These are phyloP conservation scores for Drosophila equinoxialis DNA, from an alignment of 1,140 invertebrate species.

Conservation along the genomic window DNA sequence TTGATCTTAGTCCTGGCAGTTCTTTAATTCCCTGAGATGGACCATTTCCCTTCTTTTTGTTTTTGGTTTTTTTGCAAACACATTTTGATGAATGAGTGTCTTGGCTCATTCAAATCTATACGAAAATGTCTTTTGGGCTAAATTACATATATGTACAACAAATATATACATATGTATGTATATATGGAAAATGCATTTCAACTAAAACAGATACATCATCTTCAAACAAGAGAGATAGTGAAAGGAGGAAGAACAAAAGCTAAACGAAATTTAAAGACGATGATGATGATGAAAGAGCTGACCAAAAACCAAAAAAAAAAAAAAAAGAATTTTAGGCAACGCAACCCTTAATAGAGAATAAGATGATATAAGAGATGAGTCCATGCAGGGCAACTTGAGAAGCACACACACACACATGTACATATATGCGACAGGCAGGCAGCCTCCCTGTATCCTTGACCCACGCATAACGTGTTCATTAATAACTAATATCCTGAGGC, in stretches of 20 bases:
- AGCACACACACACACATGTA: slow-evolving; percentile 17
- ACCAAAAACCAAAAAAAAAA: slow-evolving; percentile 6
- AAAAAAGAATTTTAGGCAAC: slow-evolving; percentile 2
- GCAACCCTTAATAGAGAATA: slow-evolving; percentile 56
- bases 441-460: slow-evolving; percentile 26
- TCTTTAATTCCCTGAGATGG: slow-evolving; percentile 5
- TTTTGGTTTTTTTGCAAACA: slow-evolving; percentile 27
- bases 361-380: slow-evolving; percentile 24
- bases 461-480: slow-evolving; percentile 62
- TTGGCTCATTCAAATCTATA: slow-evolving; percentile 33
- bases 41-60: slow-evolving; percentile 15
- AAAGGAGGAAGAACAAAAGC: slow-evolving; percentile 5
- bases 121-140: slow-evolving; percentile 42
- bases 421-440: background rate
- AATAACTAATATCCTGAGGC: slow-evolving; percentile 78
- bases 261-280: slow-evolving; percentile 41
- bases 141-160: slow-evolving; percentile 51
- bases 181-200: slow-evolving; percentile 43
- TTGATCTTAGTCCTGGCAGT: background rate
- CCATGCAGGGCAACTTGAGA: slow-evolving; percentile 27
- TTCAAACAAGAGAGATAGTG: slow-evolving; percentile 11
- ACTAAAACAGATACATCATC: slow-evolving; percentile 58
- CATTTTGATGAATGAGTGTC: slow-evolving; percentile 56
- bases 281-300: slow-evolving; percentile 58
- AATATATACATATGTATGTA: slow-evolving; percentile 31